These are phyloP conservation scores for Aphodius granarius DNA, from an alignment of 2,888 invertebrate species.

Conservation along the genomic window DNA sequence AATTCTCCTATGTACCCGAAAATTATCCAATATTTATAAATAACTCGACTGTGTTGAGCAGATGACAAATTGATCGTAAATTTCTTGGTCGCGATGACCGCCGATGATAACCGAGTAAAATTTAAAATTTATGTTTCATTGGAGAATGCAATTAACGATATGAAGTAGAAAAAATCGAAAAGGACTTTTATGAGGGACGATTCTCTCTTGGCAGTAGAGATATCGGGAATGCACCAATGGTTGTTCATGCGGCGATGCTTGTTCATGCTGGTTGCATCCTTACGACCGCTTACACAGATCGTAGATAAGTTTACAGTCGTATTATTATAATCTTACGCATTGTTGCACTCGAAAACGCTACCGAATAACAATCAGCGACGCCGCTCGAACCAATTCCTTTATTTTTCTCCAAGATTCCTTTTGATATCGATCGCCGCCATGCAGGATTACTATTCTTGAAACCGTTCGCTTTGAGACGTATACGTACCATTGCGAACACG, in stretches of 20 bases:
- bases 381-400: not conserved
- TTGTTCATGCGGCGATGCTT: slow-evolving; percentile 4
- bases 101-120: not conserved
- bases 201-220: not conserved
- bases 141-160: not conserved
- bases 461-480: too few relatives aligned
- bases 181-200: not conserved
- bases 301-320: slow-evolving; percentile 14
- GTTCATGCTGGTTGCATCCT: not conserved
- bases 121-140: not conserved
- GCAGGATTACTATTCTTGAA: too few relatives aligned
- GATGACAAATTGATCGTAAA: not conserved
- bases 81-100: not conserved
- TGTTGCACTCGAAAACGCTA: slow-evolving; percentile 15
- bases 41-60: not conserved
- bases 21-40: not conserved
- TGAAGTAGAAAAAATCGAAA: not conserved
- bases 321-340: slow-evolving; percentile 22
- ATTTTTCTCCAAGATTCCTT: not conserved
- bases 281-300: slow-evolving; percentile 8
- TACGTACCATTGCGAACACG: too few relatives aligned
- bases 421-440: not conserved
- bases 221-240: not conserved
- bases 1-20: not conserved
- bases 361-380: slow-evolving; percentile 18